Evolutionary conservation across 2,888 invertebrate genomes (phyloP).

Genomic region (Agriotes lineatus): DNA sequence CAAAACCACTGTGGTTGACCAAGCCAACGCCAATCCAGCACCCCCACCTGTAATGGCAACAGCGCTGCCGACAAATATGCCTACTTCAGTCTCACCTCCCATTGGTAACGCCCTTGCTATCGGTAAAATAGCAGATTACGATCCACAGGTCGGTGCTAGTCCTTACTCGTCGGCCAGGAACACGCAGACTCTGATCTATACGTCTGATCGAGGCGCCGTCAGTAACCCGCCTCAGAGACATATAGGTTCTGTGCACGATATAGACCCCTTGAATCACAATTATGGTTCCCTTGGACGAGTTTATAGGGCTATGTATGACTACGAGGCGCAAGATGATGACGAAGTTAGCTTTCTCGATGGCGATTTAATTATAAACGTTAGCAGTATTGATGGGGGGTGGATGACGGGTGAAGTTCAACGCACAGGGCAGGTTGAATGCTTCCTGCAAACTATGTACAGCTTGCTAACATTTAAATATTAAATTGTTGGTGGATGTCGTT

Average conservation of each 20-base stretch:
- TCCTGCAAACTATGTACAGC: slow-evolving; percentile 97
- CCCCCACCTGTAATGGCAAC: slow-evolving; percentile 38
- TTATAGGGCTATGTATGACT: slow-evolving; percentile 97
- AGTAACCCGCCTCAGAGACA: slow-evolving; percentile 64
- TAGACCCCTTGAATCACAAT: slow-evolving; percentile 93
- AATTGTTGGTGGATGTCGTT: not conserved
- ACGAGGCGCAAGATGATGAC: slow-evolving; percentile 96
- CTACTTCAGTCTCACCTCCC: slow-evolving; percentile 43
- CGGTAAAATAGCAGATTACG: slow-evolving; percentile 85
- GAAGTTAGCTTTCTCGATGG: slow-evolving; percentile 96
- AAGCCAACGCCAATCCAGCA: slow-evolving; percentile 57
- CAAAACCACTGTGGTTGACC: slow-evolving; percentile 49
- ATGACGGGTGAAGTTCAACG: slow-evolving; percentile 97
- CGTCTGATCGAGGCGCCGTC: slow-evolving; percentile 80
- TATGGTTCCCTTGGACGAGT: slow-evolving; percentile 83
- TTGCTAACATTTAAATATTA: slow-evolving; percentile 73
- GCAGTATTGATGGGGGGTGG: slow-evolving; percentile 97
- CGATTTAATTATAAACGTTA: slow-evolving; percentile 93
- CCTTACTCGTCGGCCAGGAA: slow-evolving; percentile 80
- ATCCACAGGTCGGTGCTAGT: slow-evolving; percentile 70
- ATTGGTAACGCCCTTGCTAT: slow-evolving; percentile 60
- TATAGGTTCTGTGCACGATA: slow-evolving; percentile 93
- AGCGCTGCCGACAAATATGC: slow-evolving; percentile 39
- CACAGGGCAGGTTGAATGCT: slow-evolving; percentile 95
- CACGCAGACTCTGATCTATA: slow-evolving; percentile 88